Conservation (phyloP, 2,888 invertebrate genomes). For the Mystacides longicornis region DNA sequence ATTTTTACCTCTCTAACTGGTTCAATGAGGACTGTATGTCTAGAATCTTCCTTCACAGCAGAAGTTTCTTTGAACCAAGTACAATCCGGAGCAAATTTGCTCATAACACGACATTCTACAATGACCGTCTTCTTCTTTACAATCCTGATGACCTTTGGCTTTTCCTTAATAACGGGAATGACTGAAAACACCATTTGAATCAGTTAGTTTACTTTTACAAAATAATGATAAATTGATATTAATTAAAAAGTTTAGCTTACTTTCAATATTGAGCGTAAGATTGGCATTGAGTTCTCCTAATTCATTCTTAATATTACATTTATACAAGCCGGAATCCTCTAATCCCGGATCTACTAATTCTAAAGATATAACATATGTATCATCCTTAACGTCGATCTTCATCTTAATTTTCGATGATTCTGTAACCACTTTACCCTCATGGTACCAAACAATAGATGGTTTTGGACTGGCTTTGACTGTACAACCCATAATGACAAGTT, state of each 20-base stretch:
- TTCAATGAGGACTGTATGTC: conserved; percentile 70
- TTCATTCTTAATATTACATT: conserved; percentile 94
- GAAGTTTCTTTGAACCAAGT: conserved; percentile 87
- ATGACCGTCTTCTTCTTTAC: conserved; percentile 88
- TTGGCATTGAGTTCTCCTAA: conserved; percentile 96
- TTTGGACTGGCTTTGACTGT: conserved; percentile 76
- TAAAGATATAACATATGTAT: conserved; percentile 79
- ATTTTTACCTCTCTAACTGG: conserved; percentile 64
- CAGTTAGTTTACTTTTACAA: neutral
- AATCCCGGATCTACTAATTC: conserved; percentile 86
- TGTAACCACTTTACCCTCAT: conserved; percentile 69
- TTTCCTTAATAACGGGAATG: conserved; percentile 89
- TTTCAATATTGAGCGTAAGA: conserved; percentile 95
- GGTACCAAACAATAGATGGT: conserved; percentile 77
- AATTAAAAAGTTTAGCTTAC: conserved; percentile 50
- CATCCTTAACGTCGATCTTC: conserved; percentile 67
- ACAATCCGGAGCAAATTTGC: conserved; percentile 87
- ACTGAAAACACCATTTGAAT: conserved; percentile 45
- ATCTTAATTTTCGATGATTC: conserved; percentile 78
- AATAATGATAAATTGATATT: too few species aligned
- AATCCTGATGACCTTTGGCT: conserved; percentile 84
- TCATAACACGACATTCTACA: conserved; percentile 89
- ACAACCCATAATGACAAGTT: conserved; percentile 82
- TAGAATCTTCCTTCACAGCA: conserved; percentile 68
- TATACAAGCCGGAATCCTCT: conserved; percentile 95